A percentile compares a stretch with the other conserved stretches of the same genome.
Conservation (phyloP, 2,113 vertebrate genomes). For the Xenus cinereus region DNA sequence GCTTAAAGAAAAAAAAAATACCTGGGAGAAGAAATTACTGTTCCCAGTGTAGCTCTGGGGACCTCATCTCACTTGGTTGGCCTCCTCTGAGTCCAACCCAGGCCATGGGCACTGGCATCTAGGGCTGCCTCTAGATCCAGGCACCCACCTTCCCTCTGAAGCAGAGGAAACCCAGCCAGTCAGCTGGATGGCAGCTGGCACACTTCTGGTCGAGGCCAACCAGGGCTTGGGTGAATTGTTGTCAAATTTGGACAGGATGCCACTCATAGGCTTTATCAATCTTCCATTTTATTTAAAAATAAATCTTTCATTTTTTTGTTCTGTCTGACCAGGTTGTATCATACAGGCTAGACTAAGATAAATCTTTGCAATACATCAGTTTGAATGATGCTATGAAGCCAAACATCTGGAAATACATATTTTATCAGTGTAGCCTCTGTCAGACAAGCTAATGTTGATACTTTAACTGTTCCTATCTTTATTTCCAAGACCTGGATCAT, state of each 20-base stretch:
- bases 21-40: neutral
- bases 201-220: neutral
- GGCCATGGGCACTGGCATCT: neutral
- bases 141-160: neutral
- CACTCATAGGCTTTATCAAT: neutral
- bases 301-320: neutral
- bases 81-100: neutral
- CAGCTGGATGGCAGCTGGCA: neutral
- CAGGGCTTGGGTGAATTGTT: neutral
- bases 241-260: neutral
- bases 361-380: slow-evolving; percentile 10
- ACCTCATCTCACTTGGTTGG: neutral
- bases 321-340: neutral
- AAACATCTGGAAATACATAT: slow-evolving; percentile 58
- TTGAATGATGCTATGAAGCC: slow-evolving; percentile 27
- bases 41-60: neutral
- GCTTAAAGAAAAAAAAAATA: neutral
- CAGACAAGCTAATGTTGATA: slow-evolving; percentile 27
- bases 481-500: slow-evolving; percentile 55
- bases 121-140: neutral
- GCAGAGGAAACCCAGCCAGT: rapidly evolving
- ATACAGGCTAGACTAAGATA: neutral
- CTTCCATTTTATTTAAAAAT: neutral
- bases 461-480: slow-evolving; percentile 13
- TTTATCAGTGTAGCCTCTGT: slow-evolving; percentile 30